Evolutionary conservation across 2,888 invertebrate genomes (phyloP), one percentile per base, ranked within the genome.

Genomic region (Hololepta plana): DNA sequence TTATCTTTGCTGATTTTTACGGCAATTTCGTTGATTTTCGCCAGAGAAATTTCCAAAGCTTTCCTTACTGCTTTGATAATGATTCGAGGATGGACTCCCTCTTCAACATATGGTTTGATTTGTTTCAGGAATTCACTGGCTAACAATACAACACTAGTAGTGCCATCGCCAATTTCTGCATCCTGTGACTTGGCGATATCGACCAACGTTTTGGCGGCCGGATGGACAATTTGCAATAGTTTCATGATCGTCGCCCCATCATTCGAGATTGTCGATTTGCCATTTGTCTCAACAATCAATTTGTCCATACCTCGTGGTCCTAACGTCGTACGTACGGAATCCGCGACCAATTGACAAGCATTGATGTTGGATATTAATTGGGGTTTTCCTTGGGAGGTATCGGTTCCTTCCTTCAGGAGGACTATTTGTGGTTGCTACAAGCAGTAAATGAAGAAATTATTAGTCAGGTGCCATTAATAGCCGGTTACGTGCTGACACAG

Each of bases 221-320:
- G 98, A 56, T 98, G 98, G 12, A 98, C 75, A 43, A 99, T 81
- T 46, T 99, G 95, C 41, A 99, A 51, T n/a, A 93, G 65, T 58
- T 95, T 96, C 70, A 99, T 73, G 35, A 99, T 96, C 1, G 98
- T 99, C 4, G 98, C 98, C 8, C 98, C 98, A 58, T 99, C 98
- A 49, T 99, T 99, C 2, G 96, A 96, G 40, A 99, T 96, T 3
- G 93, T 93, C 0, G 93, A 81, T 49, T 84, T 88, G 30, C 91
- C 90, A 37, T 67, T 66, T 34, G 67, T 65, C 47, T 88, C 82
- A 0, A 98, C 93, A 32, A 99, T 90, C 26, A 99, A 64, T 54
- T 99, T 99, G 57, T 99, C 98, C 93, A 99, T 91, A 36, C 98
- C 98, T 14, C 98, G 72, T 4, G 98, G 98, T 22, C 98, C 98